Percentiles rank a stretch among this genome's conserved stretches.
Evolutionary conservation across 2,888 invertebrate genomes (phyloP).

Genomic region (Lycia hirtaria): DNA sequence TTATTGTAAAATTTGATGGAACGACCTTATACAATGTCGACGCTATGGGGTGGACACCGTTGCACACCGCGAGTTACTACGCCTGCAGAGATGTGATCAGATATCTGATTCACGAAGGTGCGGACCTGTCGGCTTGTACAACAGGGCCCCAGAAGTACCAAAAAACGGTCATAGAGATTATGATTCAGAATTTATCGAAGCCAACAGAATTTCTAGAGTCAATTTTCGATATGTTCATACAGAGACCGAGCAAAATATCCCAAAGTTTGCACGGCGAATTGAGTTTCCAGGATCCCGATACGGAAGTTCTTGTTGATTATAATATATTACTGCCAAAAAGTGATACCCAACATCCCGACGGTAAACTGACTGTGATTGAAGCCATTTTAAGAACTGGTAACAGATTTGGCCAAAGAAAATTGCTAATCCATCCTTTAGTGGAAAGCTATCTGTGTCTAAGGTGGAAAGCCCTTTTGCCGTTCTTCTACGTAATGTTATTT

Average conservation of each 20-base stretch:
- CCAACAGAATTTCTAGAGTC: constrained; percentile 75
- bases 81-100: constrained; percentile 56
- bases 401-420: constrained; percentile 52
- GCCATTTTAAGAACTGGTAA: constrained; percentile 58
- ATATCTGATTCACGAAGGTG: constrained; percentile 29
- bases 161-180: constrained; percentile 58
- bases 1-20: constrained; percentile 24
- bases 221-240: constrained; percentile 73
- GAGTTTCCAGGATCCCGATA: constrained; percentile 60
- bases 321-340: constrained; percentile 49
- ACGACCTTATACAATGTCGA: constrained; percentile 50
- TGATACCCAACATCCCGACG: neutral
- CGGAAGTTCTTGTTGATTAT: constrained; percentile 64
- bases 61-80: constrained; percentile 63
- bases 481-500: constrained; percentile 60
- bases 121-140: constrained; percentile 40
- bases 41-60: constrained; percentile 46
- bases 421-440: constrained; percentile 68
- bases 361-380: constrained; percentile 28
- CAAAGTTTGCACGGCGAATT: constrained; percentile 54
- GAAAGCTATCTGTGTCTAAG: constrained; percentile 69
- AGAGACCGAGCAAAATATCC: constrained; percentile 34
- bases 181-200: constrained; percentile 67
- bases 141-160: constrained; percentile 41
- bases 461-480: constrained; percentile 62